These are phyloP conservation scores for Psilanteris sp. DNA, from an alignment of 1,140 invertebrate species.

Conservation along the genomic window DNA sequence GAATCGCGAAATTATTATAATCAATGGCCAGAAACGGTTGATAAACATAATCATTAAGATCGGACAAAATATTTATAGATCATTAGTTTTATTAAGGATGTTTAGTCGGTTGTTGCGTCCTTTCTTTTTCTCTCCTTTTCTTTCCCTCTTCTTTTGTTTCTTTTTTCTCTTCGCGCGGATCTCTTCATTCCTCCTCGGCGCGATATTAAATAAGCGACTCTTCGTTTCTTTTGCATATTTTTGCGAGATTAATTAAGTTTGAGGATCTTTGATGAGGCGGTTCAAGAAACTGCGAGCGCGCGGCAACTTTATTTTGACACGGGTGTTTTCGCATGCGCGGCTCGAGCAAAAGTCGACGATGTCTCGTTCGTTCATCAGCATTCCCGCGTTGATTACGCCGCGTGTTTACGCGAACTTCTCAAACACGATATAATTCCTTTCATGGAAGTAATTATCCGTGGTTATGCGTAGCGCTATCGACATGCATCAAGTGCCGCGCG, in stretches of 20 bases:
- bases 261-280: slow-evolving; percentile 23
- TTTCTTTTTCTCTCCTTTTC: no score
- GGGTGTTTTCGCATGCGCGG: slow-evolving; percentile 21
- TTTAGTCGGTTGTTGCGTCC: slow-evolving; percentile 10
- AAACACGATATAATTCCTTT: slow-evolving; percentile 50
- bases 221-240: slow-evolving; percentile 15
- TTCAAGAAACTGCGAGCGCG: slow-evolving; percentile 5
- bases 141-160: no score
- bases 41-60: slow-evolving; percentile 28
- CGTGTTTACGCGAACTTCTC: slow-evolving; percentile 43
- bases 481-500: slow-evolving; percentile 22
- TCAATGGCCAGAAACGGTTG: slow-evolving; percentile 10
- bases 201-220: slow-evolving; percentile 32
- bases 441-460: slow-evolving; percentile 45
- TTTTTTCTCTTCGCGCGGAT: not conserved
- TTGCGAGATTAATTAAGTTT: slow-evolving; percentile 30
- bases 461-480: slow-evolving; percentile 20
- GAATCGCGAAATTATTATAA: slow-evolving; percentile 24
- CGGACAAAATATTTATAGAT: slow-evolving; percentile 30
- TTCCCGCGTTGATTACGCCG: slow-evolving; percentile 42
- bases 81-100: slow-evolving; percentile 31
- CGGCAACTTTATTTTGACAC: slow-evolving; percentile 33
- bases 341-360: slow-evolving; percentile 5
- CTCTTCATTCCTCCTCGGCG: not conserved
- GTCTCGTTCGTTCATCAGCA: slow-evolving; percentile 37